phyloP scores from a whole-genome alignment of 2,113 vertebrate species.

The Solea solea region DNA sequence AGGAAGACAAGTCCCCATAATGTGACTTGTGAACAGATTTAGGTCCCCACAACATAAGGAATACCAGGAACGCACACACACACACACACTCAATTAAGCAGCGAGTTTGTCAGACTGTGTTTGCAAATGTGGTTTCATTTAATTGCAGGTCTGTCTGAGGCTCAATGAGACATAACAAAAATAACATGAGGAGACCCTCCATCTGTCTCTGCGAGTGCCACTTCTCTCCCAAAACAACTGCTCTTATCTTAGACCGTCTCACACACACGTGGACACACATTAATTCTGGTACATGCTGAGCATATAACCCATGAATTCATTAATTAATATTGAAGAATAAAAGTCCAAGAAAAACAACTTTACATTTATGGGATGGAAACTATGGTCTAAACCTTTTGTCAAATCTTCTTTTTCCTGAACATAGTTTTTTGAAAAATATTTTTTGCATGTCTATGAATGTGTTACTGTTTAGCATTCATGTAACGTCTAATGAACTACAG shows the following conservation, averaged over 20 bases:
- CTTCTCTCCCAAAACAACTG: conserved; percentile 52
- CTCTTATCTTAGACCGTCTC: conserved; percentile 35
- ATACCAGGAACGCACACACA: conserved; percentile 25
- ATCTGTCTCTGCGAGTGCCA: conserved; percentile 49
- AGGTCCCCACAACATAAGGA: background rate
- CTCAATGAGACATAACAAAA: conserved; percentile 75
- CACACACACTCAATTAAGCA: conserved; percentile 57
- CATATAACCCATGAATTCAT: background rate
- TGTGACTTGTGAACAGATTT: no score
- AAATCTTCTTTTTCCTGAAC: no score
- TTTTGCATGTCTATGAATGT: background rate
- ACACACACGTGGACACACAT: conserved; percentile 1
- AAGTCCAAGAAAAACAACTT: background rate
- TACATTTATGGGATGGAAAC: background rate
- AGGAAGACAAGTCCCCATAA: no score
- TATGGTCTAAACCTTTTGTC: background rate
- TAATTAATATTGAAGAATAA: background rate
- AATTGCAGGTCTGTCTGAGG: conserved; percentile 71
- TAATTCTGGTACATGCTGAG: conserved; percentile 2
- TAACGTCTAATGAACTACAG: background rate
- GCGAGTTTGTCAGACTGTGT: conserved; percentile 63
- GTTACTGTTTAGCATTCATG: no score
- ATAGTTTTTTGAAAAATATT: background rate
- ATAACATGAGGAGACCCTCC: conserved; percentile 62
- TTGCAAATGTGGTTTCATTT: conserved; percentile 73